Base-by-base conservation (phyloP, 2,113 vertebrate genomes). In the Labeo rohita region DNA sequence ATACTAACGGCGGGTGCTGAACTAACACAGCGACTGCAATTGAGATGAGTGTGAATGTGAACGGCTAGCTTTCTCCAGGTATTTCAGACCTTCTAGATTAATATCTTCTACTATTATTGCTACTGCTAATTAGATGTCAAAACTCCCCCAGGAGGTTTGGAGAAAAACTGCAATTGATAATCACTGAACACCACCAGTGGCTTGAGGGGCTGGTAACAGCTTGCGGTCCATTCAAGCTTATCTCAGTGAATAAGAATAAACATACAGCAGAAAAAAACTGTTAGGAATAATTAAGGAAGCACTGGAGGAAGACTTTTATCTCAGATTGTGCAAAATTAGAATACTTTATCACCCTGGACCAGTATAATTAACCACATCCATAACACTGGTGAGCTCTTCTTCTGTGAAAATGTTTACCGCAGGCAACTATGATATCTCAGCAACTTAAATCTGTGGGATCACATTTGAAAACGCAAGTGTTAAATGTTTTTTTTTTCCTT, bases 211-310 rank as follows among this genome's bases (percentile, higher is more conserved):
- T 47, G 63, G 70, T 61, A 89, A 84, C 82, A 87, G 88, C 88
- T 89, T 84, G 85, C 12, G 34, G 76, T 81, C 82, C 85, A 81
- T 56, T 73, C 70, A 49, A 81, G 88, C 81, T 73, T 80, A 81
- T 87, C 81, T 81, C 59, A 61, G 59, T 75, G 78, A 85, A 86
- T 79, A 66, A 85, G 85, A 85, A 86, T 75, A 82, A 85, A 88
- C 87, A 66, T 28, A 83, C 36, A 76, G 16, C 11, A 50, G n/a
- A 7, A 59, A 50, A 66, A 12, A 85, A 79, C 11, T 28, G 52
- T 85, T 80, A 59, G 87, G 59, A 87, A 88, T 87, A 88, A 87
- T 90, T 87, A 88, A 76, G 86, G 47, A 68, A 52, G 70, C 79
- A 12, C 81, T 47, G 13, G 50, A 84, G 83, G 78, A 83, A 74